Evolutionary conservation across 2,888 invertebrate species (phyloP).

Genomic region (Sceliomorpha sp.): DNA sequence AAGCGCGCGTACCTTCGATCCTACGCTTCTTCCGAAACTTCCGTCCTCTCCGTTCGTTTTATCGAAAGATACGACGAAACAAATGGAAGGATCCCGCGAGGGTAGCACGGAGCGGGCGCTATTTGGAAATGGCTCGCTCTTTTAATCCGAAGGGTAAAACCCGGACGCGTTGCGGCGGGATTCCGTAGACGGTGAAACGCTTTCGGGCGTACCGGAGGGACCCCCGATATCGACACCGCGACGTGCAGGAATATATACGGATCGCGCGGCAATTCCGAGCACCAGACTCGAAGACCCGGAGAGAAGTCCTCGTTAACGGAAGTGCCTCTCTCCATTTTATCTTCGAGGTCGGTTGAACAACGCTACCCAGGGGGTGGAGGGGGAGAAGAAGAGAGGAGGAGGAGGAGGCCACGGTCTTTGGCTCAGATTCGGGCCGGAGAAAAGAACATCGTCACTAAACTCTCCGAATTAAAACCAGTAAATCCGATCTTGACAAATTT

Average conservation of each 20-base stretch:
- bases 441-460: too few species aligned
- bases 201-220: conserved; percentile 56
- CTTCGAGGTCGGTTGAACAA: conserved; percentile 16
- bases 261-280: conserved; percentile 62
- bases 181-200: conserved; percentile 14
- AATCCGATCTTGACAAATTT: too few species aligned
- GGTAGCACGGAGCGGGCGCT: conserved; percentile 23
- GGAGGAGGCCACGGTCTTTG: too few species aligned
- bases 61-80: too few species aligned
- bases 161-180: conserved; percentile 16
- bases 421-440: too few species aligned
- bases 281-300: conserved; percentile 18
- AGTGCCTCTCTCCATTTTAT: conserved; percentile 15
- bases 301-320: conserved; percentile 24
- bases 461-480: too few species aligned
- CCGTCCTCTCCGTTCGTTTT: too few species aligned
- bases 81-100: conserved; percentile 13
- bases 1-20: too few species aligned
- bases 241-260: conserved; percentile 63
- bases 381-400: too few species aligned
- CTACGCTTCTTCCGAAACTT: too few species aligned
- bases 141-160: conserved; percentile 67
- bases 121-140: conserved; percentile 61
- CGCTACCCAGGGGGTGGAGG: too few species aligned
- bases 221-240: conserved; percentile 63